Percentiles rank a stretch among this genome's conserved stretches.
phyloP scores from a whole-genome alignment of 2,888 invertebrate species.

The Hydroisotoma schaefferi region DNA sequence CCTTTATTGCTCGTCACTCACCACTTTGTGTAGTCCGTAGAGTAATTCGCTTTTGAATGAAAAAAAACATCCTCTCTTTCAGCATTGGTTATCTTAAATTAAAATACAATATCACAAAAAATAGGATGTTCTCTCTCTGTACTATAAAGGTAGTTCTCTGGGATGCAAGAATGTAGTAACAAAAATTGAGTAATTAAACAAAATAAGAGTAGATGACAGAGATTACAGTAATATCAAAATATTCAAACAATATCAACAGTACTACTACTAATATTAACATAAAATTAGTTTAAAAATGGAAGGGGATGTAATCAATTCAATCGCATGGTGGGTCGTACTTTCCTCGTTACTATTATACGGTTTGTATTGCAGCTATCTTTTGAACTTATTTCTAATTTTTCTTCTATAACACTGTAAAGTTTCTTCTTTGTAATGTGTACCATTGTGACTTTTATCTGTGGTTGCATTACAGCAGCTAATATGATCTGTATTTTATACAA shows the following conservation, averaged over 20 bases:
- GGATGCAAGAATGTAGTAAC: slow-evolving; percentile 4
- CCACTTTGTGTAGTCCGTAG: background rate
- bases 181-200: background rate
- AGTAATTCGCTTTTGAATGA: background rate
- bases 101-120: no score
- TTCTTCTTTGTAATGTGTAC: no score
- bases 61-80: slow-evolving; percentile 2
- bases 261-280: background rate
- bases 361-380: slow-evolving; percentile 1
- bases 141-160: no score
- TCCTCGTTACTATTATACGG: background rate
- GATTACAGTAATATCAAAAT: slow-evolving; percentile 7
- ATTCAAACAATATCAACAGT: slow-evolving; percentile 7
- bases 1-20: slow-evolving; percentile 10
- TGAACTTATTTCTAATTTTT: background rate
- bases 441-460: no score
- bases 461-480: no score
- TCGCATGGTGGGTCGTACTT: slow-evolving; percentile 1
- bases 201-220: background rate
- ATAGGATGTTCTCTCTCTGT: background rate
- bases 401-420: background rate
- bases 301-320: background rate
- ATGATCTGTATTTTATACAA: no score
- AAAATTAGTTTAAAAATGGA: background rate
- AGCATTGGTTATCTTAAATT: background rate